Conservation (phyloP, 1,140 invertebrate genomes). For the Littorina saxatilis region DNA sequence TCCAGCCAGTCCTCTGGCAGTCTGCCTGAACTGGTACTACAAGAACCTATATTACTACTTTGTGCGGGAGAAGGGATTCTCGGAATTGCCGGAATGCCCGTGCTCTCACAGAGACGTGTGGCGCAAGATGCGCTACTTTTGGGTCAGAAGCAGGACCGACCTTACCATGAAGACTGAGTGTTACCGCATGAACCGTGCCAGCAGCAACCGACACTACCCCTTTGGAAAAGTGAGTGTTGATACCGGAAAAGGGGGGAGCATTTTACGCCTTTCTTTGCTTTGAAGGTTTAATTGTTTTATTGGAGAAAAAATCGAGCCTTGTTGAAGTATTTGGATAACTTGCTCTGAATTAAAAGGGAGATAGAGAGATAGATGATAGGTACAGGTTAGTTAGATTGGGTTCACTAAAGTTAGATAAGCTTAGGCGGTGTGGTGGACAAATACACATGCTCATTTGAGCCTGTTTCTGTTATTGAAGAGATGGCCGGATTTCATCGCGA, state of each 20-base stretch:
- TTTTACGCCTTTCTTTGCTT: background rate
- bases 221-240: background rate
- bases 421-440: too few relatives aligned
- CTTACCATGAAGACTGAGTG: background rate
- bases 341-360: background rate
- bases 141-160: background rate
- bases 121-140: background rate
- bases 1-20: background rate
- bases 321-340: background rate
- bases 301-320: background rate
- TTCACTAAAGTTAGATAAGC: background rate
- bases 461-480: too few relatives aligned
- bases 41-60: background rate
- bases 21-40: background rate
- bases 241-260: background rate
- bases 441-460: too few relatives aligned
- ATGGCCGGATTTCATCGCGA: too few relatives aligned
- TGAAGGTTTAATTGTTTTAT: background rate
- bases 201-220: background rate
- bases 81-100: background rate
- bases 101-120: background rate
- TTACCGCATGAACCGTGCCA: constrained; percentile 5
- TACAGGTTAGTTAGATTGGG: background rate
- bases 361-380: background rate
- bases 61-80: background rate